These are phyloP conservation scores for Acanthosepion lycidas DNA, from an alignment of 2,888 invertebrate genomes.

Conservation along the genomic window DNA sequence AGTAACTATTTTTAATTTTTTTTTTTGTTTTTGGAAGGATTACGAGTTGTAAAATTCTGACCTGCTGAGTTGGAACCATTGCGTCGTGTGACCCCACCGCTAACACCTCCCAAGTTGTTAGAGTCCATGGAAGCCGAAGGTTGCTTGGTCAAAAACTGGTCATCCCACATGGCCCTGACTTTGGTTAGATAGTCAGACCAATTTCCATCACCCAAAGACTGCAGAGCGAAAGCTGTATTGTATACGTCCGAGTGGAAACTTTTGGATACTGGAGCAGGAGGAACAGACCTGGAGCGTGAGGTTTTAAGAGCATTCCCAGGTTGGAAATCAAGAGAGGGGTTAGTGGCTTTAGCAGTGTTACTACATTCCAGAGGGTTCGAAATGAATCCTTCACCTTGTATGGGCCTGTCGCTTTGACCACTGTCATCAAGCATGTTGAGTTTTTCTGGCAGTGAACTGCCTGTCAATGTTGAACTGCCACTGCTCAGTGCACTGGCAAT, in stretches of 20 bases:
- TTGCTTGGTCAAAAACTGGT: constrained; percentile 55
- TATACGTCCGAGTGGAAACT: constrained; percentile 72
- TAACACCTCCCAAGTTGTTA: constrained; percentile 54
- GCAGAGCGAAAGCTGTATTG: constrained; percentile 72
- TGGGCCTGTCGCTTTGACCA: neutral
- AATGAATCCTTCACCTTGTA: constrained; percentile 49
- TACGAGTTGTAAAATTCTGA: constrained; percentile 45
- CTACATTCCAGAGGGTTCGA: constrained; percentile 25
- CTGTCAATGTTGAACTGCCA: constrained; percentile 41
- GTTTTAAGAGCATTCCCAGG: constrained; percentile 41
- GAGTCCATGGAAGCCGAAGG: constrained; percentile 54
- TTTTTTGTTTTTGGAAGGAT: neutral
- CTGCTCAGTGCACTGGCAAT: constrained; percentile 1
- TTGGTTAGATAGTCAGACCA: constrained; percentile 69
- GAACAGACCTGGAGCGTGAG: constrained; percentile 52
- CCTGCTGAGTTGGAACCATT: constrained; percentile 46
- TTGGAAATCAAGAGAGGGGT: constrained; percentile 48
- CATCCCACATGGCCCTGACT: constrained; percentile 71
- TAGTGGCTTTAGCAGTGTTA: constrained; percentile 49
- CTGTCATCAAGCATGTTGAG: constrained; percentile 39
- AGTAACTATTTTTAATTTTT: neutral
- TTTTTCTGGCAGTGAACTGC: constrained; percentile 40
- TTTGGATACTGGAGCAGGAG: constrained; percentile 59
- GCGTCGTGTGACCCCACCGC: constrained; percentile 55
- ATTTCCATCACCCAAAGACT: constrained; percentile 67